A percentile compares a stretch with the other conserved stretches of the same genome.
Conservation (phyloP, 2,888 invertebrate genomes). For the Plagodis dolabraria region DNA sequence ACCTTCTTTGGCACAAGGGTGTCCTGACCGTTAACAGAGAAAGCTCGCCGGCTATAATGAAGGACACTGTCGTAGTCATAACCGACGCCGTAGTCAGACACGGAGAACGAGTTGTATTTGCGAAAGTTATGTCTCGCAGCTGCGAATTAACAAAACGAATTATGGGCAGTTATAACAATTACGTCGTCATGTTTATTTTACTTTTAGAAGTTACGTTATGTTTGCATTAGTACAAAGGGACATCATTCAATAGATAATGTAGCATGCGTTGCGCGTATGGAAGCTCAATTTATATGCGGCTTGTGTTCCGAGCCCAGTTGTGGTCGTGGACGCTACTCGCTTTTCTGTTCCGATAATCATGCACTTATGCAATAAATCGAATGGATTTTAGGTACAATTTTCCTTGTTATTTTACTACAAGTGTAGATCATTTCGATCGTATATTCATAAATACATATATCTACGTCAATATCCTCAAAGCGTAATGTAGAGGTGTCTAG, state of each 20-base stretch:
- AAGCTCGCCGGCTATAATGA: constrained; percentile 89
- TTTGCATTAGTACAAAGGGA: constrained; percentile 15
- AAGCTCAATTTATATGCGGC: constrained; percentile 50
- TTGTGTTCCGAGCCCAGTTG: constrained; percentile 38
- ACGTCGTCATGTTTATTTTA: neutral
- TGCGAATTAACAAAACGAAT: constrained; percentile 50
- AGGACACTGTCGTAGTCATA: constrained; percentile 91
- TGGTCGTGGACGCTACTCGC: constrained; percentile 12
- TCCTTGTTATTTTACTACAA: too few relatives aligned
- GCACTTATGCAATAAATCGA: too few relatives aligned
- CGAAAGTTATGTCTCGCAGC: constrained; percentile 83
- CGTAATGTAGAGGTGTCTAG: too few relatives aligned
- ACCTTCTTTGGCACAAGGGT: constrained; percentile 87
- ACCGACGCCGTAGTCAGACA: constrained; percentile 87
- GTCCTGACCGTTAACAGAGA: constrained; percentile 87
- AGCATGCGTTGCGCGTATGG: constrained; percentile 30
- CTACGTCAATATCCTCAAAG: too few relatives aligned
- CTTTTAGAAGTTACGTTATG: constrained; percentile 24
- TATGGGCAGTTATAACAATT: constrained; percentile 16
- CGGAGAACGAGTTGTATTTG: constrained; percentile 86
- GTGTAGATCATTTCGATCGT: too few relatives aligned
- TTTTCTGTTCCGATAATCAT: constrained; percentile 36
- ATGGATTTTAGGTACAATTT: too few relatives aligned
- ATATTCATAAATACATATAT: too few relatives aligned
- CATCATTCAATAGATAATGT: constrained; percentile 25